These are phyloP conservation scores for Upupa epops DNA, from an alignment of 2,113 vertebrate species.

Conservation along the genomic window DNA sequence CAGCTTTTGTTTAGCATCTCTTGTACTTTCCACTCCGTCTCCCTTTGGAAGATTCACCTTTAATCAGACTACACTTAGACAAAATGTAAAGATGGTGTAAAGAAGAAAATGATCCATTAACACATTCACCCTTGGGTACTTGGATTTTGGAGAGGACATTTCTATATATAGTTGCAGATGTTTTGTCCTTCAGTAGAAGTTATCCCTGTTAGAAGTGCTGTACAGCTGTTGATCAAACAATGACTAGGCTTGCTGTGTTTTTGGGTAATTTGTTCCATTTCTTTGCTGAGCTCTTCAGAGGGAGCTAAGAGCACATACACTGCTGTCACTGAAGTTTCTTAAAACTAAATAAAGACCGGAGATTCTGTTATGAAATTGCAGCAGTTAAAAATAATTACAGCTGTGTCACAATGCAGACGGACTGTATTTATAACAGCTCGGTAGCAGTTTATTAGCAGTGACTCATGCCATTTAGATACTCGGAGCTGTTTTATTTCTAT, in stretches of 20 bases:
- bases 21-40: neutral
- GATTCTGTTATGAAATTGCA: neutral
- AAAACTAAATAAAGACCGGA: neutral
- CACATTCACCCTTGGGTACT: neutral
- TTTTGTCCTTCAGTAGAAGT: neutral
- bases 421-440: neutral
- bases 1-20: neutral
- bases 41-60: neutral
- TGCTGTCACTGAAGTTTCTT: neutral
- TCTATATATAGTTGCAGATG: neutral
- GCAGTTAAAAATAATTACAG: neutral
- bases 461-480: neutral
- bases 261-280: neutral
- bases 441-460: neutral
- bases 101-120: neutral
- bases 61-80: neutral
- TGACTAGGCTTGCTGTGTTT: neutral
- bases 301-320: conserved; percentile 13
- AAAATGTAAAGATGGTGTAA: neutral
- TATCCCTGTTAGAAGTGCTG: neutral
- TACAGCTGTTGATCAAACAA: neutral
- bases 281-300: conserved; percentile 18
- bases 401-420: neutral
- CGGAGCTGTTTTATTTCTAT: neutral
- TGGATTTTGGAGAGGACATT: neutral